Conservation (phyloP, 2,797 vertebrate genomes). For the Muscicapa comitata region DNA sequence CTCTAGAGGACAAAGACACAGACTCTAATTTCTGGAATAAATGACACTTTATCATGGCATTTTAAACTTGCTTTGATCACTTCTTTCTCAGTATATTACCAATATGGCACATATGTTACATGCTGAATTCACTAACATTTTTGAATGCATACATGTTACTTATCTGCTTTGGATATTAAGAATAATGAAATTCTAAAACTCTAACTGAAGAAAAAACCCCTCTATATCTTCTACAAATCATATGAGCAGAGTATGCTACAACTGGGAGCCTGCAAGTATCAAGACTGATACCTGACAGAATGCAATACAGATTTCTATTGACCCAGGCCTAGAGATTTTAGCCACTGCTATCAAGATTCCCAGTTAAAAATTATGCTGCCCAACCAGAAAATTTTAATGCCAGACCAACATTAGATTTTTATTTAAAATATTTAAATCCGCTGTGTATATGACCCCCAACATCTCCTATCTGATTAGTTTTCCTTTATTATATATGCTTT, state of each 20-base stretch:
- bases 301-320: constrained; percentile 52
- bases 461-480: neutral
- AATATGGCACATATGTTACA: constrained; percentile 36
- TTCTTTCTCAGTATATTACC: constrained; percentile 35
- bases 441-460: neutral
- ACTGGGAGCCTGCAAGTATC: constrained; percentile 68
- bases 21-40: constrained; percentile 66
- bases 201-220: neutral
- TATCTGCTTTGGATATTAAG: constrained; percentile 52
- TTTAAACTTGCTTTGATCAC: constrained; percentile 29
- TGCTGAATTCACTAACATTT: constrained; percentile 51
- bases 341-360: constrained; percentile 66
- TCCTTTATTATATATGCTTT: neutral
- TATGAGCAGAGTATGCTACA: neutral
- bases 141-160: neutral
- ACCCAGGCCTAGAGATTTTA: constrained; percentile 63
- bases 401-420: constrained; percentile 74
- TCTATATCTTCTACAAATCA: neutral
- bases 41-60: constrained; percentile 27
- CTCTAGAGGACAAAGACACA: constrained; percentile 74
- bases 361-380: constrained; percentile 78
- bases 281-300: constrained; percentile 59
- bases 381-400: constrained; percentile 85
- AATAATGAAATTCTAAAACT: constrained; percentile 63
- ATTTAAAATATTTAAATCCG: constrained; percentile 21